Conservation (phyloP, 2,888 invertebrate genomes). For the Spilosoma lubricipeda region DNA sequence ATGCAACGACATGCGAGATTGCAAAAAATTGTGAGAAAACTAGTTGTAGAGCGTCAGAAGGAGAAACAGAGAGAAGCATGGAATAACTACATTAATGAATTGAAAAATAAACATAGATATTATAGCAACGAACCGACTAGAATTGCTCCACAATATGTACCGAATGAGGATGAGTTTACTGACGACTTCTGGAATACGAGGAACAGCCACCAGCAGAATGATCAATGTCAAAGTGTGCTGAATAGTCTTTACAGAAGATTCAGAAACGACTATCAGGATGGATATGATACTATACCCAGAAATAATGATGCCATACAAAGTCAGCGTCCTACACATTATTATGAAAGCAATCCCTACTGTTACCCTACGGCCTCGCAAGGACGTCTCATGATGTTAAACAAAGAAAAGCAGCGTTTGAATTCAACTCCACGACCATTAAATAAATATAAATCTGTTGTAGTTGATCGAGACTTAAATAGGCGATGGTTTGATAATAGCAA, state of each 20-base stretch:
- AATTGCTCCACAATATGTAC: slow-evolving; percentile 38
- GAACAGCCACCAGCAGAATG: slow-evolving; percentile 45
- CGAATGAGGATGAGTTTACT: slow-evolving; percentile 46
- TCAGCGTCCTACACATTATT: slow-evolving; percentile 16
- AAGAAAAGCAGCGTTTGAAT: slow-evolving; percentile 36
- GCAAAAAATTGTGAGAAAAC: slow-evolving; percentile 59
- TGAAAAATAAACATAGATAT: slow-evolving; percentile 64
- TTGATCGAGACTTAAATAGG: slow-evolving; percentile 1
- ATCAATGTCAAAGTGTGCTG: slow-evolving; percentile 53
- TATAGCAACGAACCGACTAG: slow-evolving; percentile 35
- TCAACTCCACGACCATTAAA: slow-evolving; percentile 20
- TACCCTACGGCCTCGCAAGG: slow-evolving; percentile 66
- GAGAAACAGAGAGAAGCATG: slow-evolving; percentile 67
- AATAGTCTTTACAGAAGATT: slow-evolving; percentile 52
- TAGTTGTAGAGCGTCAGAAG: slow-evolving; percentile 60
- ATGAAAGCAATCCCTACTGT: slow-evolving; percentile 49
- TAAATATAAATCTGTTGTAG: slow-evolving; percentile 12
- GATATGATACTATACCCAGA: slow-evolving; percentile 13
- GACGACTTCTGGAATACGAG: slow-evolving; percentile 54
- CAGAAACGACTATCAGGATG: slow-evolving; percentile 20
- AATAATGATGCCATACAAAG: slow-evolving; percentile 13
- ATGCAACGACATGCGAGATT: slow-evolving; percentile 65
- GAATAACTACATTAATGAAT: slow-evolving; percentile 72
- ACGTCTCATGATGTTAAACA: slow-evolving; percentile 53
- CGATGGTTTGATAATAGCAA: background rate